Percentiles rank a stretch among this genome's conserved stretches.
These are phyloP conservation scores for Apteryx mantelli DNA, from an alignment of 2,113 vertebrate genomes.

Conservation along the genomic window DNA sequence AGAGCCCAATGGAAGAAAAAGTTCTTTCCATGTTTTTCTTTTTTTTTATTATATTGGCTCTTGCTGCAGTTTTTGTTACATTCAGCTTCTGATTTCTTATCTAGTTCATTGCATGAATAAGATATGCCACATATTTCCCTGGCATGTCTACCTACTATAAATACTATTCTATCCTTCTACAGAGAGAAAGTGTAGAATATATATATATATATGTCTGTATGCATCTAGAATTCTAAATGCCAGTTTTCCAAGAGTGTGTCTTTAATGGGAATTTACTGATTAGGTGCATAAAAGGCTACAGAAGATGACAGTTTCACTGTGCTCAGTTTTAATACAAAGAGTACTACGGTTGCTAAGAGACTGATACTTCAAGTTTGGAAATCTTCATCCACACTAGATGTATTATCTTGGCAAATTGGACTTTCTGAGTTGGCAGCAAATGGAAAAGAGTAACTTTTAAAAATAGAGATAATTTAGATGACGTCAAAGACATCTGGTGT, in stretches of 20 bases:
- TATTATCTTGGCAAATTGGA: slow-evolving; percentile 60
- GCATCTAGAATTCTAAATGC: neutral
- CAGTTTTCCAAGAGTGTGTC: neutral
- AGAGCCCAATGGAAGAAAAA: neutral
- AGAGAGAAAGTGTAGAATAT: neutral
- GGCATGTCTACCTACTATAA: slow-evolving; percentile 42
- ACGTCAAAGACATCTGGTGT: slow-evolving; percentile 68
- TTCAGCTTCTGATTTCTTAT: neutral
- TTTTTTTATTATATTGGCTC: neutral
- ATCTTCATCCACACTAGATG: slow-evolving; percentile 51
- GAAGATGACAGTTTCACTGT: slow-evolving; percentile 25
- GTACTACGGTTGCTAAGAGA: slow-evolving; percentile 76
- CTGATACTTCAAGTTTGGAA: slow-evolving; percentile 63
- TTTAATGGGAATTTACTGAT: slow-evolving; percentile 47
- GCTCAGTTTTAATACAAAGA: slow-evolving; percentile 64
- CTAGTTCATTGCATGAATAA: slow-evolving; percentile 26
- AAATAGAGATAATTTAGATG: slow-evolving; percentile 63
- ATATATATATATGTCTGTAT: neutral
- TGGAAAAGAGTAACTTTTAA: slow-evolving; percentile 68
- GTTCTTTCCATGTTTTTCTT: neutral
- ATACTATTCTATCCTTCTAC: neutral
- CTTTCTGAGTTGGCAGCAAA: slow-evolving; percentile 67
- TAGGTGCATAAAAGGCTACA: slow-evolving; percentile 36
- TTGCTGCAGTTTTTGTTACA: neutral
- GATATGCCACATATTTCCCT: slow-evolving; percentile 22